A percentile compares a stretch with the other conserved stretches of the same genome.
Evolutionary conservation across 1,140 invertebrate genomes (phyloP).

Genomic region (Agraylea sexmaculata): DNA sequence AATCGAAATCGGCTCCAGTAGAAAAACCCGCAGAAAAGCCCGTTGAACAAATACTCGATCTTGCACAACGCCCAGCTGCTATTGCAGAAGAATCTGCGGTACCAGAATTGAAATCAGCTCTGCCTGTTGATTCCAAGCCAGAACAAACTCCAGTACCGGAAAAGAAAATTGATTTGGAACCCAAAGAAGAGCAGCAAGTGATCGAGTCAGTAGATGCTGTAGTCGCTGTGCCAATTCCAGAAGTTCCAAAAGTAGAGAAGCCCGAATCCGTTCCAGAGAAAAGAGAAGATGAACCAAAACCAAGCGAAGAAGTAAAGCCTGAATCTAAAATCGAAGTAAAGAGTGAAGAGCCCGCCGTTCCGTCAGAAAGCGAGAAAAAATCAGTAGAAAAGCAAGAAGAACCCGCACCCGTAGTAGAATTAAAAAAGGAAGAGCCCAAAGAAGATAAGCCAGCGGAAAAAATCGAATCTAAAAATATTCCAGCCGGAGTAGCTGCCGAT

Average conservation of each 20-base stretch:
- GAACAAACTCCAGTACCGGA: conserved; percentile 8
- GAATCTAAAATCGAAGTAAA: not conserved
- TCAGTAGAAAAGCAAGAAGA: not conserved
- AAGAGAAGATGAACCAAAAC: not conserved
- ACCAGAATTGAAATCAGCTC: conserved; percentile 8
- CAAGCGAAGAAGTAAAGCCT: conserved; percentile 4
- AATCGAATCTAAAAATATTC: not conserved
- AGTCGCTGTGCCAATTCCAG: not conserved
- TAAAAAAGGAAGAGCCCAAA: conserved; percentile 5
- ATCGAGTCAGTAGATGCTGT: not conserved
- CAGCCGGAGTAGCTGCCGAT: conserved; percentile 5
- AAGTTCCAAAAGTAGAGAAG: not conserved
- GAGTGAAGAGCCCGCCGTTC: not conserved
- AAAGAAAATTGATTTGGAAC: conserved; percentile 12
- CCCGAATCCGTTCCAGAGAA: not conserved
- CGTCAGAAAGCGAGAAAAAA: not conserved
- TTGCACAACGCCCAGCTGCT: conserved; percentile 13
- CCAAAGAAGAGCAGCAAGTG: conserved; percentile 8
- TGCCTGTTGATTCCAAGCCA: not conserved
- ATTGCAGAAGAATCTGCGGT: conserved; percentile 16
- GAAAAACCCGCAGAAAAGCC: conserved; percentile 11
- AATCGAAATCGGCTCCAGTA: no score
- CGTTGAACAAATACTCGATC: conserved; percentile 13
- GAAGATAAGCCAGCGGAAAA: conserved; percentile 6
- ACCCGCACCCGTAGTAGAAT: not conserved